Base-by-base conservation (phyloP, 2,113 vertebrate genomes). In the Microcebus murinus region DNA sequence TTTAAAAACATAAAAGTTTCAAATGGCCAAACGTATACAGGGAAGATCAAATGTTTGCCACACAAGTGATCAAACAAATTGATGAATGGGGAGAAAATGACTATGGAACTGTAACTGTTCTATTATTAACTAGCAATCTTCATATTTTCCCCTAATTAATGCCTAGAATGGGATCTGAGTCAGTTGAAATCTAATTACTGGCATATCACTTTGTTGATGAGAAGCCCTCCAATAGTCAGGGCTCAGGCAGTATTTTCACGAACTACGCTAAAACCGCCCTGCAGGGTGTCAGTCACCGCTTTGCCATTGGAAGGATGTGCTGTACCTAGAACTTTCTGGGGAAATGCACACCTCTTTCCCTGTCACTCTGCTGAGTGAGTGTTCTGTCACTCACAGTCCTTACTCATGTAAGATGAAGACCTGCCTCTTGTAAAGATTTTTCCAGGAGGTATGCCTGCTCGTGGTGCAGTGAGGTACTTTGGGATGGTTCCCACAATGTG, bases 111-210 rank as follows among this genome's bases (percentile, higher is more conserved):
- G 89, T 98, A 98, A 97, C 93, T 95, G 97, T 98, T 98, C 97
- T 98, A 97, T 99, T 98, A 98, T 98, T 98, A 98, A 97, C 95
- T 65, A 96, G 74, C 90, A 98, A 98, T 98, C 97, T 98, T 97
- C 98, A 97, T 98, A 96, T 97, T 97, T 97, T 48, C 39, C 91
- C 94, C 97, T 97, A 98, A 97, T 98, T 98, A 98, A 98, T 98
- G 97, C 95, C 95, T 97, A 97, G 90, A 98, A 96, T 96, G 94
- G 97, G 97, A 97, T 94, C 80, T 6, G 1, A 98, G 98, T 98
- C 97, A 92, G 97, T 96, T 92, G 91, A 98, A 98, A 98, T 94
- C 97, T 98, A 98, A 99, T 99, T 98, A 98, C 96, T 94, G 95
- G 96, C 94, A 95, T 98, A 98, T 97, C 96, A 97, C 90, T 98